phyloP scores from a whole-genome alignment of 2,113 vertebrate species.

The Trogon surrucura region DNA sequence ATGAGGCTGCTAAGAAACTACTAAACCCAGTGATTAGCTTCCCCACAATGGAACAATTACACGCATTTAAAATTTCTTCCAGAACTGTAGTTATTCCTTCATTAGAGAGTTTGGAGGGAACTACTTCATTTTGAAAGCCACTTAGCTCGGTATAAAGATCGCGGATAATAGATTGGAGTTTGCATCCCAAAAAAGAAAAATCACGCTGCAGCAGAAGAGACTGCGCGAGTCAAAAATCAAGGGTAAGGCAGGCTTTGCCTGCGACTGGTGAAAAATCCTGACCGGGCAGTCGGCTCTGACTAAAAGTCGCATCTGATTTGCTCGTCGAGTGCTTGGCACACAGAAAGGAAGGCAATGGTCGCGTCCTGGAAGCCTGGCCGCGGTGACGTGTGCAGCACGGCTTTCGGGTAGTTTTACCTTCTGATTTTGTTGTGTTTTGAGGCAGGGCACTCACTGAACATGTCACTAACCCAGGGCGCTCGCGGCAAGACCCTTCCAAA shows the following conservation, averaged over 20 bases:
- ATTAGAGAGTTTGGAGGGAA: neutral
- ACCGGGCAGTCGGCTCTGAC: neutral
- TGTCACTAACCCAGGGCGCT: neutral
- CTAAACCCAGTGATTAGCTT: neutral
- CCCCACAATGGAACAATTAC: slow-evolving; percentile 23
- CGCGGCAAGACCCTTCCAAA: neutral
- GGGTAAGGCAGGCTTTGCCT: neutral
- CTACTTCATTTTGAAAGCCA: neutral
- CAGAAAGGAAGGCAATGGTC: slow-evolving; percentile 17
- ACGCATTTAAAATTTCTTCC: neutral
- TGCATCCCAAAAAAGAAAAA: neutral
- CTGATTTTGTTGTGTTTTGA: neutral
- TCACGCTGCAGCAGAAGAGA: neutral
- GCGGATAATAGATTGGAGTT: neutral
- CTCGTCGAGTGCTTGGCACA: slow-evolving; percentile 27
- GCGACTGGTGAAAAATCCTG: neutral
- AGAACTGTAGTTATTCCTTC: slow-evolving; percentile 44
- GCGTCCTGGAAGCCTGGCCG: neutral
- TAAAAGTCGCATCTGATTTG: neutral
- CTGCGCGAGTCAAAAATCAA: neutral
- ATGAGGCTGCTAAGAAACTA: slow-evolving; percentile 33
- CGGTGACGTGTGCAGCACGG: neutral
- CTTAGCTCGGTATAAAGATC: neutral
- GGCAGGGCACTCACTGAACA: neutral
- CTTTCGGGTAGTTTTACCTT: neutral